Base-by-base conservation (phyloP, 1,140 invertebrate genomes). In the Lepidurus apus region DNA sequence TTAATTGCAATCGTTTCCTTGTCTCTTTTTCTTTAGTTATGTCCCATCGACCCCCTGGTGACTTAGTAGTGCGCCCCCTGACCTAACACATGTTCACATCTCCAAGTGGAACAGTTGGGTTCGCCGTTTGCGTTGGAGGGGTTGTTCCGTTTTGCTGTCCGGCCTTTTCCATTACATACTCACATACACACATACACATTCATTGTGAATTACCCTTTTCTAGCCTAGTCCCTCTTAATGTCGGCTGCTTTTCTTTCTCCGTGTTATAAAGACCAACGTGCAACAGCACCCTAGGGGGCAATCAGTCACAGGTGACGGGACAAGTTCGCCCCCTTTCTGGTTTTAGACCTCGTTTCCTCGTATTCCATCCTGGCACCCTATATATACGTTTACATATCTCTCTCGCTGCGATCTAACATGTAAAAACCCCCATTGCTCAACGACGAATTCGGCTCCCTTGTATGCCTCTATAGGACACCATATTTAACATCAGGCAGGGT, bases 291-390 rank as follows among this genome's bases (percentile, higher is more conserved):
- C 53, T 65, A 17, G 53, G 53, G 53, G 53, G 53, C 53, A 65
- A 65, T 65, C 53, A 65, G 53, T 65, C 53, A 65, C 53, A 65
- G 53, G 53, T 65, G 53, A 65, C 53, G 53, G 53, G 53, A 65
- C 53, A 65, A 65, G 53, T 65, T 65, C 53, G 53, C 17, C 53
- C 53, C 53, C 53, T 3, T 34, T 34, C 4, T 34, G 34, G 34
- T 34, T 34, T 34, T 34, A 34, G 34, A 34, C 34, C 53, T 65
- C 17, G 53, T 21, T 21, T 65, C 53, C 53, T 65, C 53, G 53
- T 65, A 34, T 34, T 34, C 34, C 34, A 34, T 34, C 34, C 34
- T 34, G 34, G 34, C 34, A 34, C 34, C 34, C 34, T 34, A 34
- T 34, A 34, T 34, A 34, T 34, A 34, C 2, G 34, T 34, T 34